Base-by-base conservation (phyloP, 1,140 invertebrate genomes). In the Drosophila elegans region DNA sequence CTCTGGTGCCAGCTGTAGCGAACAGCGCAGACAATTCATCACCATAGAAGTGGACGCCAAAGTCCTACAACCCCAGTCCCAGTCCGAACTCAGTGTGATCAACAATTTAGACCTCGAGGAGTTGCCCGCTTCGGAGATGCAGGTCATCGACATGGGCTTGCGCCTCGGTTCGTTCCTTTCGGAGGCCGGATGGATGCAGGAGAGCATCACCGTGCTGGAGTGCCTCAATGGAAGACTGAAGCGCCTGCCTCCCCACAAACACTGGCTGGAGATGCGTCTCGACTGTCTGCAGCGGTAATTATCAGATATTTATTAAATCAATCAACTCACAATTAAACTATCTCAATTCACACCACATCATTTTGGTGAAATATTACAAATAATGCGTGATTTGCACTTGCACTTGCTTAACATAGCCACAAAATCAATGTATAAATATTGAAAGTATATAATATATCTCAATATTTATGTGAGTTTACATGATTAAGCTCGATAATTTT, bases 121-220 rank as follows among this genome's bases (percentile, higher is more conserved):
- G 27, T 25, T 56, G 71, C n/a, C 38, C 21, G 45, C 12, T 25
- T 39, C 29, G 34, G 59, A 74, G 27, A 16, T 45, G 53, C 57
- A 68, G 38, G 73, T 92, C 13, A 94, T 95, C 59, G 93, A 94
- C 77, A 75, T 94, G 38, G 95, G 95, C 38, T 77, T 95, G 41
- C 92, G 93, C 80, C 73, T 95, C 76, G 96, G 97, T 72, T 94
- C 95, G 56, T 98, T 98, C 93, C 94, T 98, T 1, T 96, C 95
- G 81, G 97, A 98, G 81, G 96, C 96, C n/a, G 97, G 97, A 1
- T 97, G 96, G 96, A 97, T 96, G 93, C 90, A 91, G 32, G 95
- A 96, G 82, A 96, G 96, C 84, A 94, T 96, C 84, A 92, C 94
- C 27, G 94, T 97, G 48, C 93, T 97, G 68, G 51, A 91, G 94